Evolutionary conservation across 2,797 vertebrate species (phyloP).

Genomic region (Gymnoscopelus braueri): DNA sequence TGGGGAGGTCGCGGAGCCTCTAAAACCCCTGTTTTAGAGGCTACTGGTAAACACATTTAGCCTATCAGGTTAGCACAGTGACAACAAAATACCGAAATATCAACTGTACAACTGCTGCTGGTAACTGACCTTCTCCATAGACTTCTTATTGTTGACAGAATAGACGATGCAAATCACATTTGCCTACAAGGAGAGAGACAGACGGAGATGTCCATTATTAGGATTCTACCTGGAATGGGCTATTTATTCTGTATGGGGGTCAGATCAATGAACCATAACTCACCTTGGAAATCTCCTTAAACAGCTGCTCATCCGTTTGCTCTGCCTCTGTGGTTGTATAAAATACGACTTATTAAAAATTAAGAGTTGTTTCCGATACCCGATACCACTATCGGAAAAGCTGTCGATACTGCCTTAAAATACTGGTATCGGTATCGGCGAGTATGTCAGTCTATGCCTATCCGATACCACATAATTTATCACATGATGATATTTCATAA

Average conservation of each 20-base stretch:
- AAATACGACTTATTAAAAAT: neutral
- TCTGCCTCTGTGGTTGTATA: constrained; percentile 85
- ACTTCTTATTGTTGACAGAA: constrained; percentile 83
- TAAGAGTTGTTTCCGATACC: neutral
- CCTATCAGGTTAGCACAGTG: too few species aligned
- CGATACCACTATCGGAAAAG: neutral
- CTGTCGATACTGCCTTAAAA: too few species aligned
- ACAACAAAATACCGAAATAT: neutral
- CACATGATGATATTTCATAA: too few species aligned
- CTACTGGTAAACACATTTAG: too few species aligned
- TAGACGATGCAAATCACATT: constrained; percentile 87
- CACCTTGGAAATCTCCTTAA: constrained; percentile 96
- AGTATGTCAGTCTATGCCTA: too few species aligned
- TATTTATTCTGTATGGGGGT: neutral
- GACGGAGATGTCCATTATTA: constrained; percentile 37
- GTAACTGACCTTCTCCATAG: constrained; percentile 81
- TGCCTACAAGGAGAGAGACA: constrained; percentile 65
- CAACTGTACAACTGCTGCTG: neutral
- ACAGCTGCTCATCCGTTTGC: constrained; percentile 95
- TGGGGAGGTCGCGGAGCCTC: too few species aligned
- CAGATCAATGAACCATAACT: constrained; percentile 33
- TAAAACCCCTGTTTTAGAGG: neutral
- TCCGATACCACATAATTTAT: too few species aligned
- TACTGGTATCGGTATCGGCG: too few species aligned
- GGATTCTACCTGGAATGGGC: constrained; percentile 15